Percentiles rank a stretch among this genome's conserved stretches.
Conservation (phyloP, 2,797 vertebrate genomes). For the Chaetodon trifasciatus region DNA sequence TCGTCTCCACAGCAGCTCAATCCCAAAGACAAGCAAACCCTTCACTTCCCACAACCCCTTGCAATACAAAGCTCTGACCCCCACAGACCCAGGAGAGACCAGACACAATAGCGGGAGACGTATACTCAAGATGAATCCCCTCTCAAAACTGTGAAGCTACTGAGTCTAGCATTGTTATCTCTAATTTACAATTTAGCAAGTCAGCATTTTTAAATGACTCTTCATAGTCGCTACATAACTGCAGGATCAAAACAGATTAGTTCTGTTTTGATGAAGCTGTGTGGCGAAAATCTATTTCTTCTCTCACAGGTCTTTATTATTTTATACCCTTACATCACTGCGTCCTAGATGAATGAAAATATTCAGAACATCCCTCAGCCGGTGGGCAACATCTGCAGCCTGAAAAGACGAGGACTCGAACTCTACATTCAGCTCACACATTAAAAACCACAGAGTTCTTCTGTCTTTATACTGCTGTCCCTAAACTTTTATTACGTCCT, state of each 20-base stretch:
- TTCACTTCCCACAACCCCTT: constrained; percentile 75
- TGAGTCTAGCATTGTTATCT: background rate
- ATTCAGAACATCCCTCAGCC: constrained; percentile 7
- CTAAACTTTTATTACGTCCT: constrained; percentile 62
- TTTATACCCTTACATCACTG: constrained; percentile 2
- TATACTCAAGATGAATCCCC: constrained; percentile 1
- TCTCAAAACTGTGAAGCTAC: background rate
- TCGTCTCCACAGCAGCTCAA: constrained; percentile 31
- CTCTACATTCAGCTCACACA: constrained; percentile 20
- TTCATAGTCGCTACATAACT: background rate
- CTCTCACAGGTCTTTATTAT: background rate
- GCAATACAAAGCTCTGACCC: constrained; percentile 44
- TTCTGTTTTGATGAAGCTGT: constrained; percentile 13
- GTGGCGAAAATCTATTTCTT: background rate
- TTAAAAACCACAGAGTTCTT: constrained; percentile 22
- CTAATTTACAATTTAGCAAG: background rate
- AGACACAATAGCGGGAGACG: background rate
- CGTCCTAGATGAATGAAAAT: constrained; percentile 6
- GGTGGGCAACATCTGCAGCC: constrained; percentile 10
- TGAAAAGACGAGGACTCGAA: constrained; percentile 3
- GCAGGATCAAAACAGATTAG: background rate
- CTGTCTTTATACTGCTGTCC: constrained; percentile 46
- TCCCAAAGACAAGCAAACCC: constrained; percentile 23
- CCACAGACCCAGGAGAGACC: constrained; percentile 61
- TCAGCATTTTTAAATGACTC: background rate